Percentiles rank a stretch among this genome's conserved stretches.
Evolutionary conservation across 2,797 vertebrate species (phyloP).

Genomic region (Micropoecilia bifurca): DNA sequence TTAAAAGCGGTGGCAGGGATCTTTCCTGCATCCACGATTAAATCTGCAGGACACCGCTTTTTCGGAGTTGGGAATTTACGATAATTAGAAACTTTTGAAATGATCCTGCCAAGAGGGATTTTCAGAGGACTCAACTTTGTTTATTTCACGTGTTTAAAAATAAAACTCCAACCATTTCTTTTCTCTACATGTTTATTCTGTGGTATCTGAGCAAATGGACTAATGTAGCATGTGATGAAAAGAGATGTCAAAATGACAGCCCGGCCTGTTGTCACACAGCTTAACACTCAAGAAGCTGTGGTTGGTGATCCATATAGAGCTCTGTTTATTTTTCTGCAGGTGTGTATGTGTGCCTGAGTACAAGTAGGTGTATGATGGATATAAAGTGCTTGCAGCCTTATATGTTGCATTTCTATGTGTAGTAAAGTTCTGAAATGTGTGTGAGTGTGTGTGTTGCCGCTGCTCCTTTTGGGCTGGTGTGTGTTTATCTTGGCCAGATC

Average conservation of each 20-base stretch:
- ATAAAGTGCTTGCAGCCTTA: constrained; percentile 41
- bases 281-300: constrained; percentile 69
- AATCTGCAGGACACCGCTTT: constrained; percentile 27
- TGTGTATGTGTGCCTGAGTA: constrained; percentile 41
- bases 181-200: constrained; percentile 63
- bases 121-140: constrained; percentile 37
- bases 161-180: constrained; percentile 54
- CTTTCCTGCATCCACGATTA: constrained; percentile 4
- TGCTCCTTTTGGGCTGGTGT: constrained; percentile 73
- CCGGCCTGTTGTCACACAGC: constrained; percentile 69
- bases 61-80: constrained; percentile 15
- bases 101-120: constrained; percentile 35
- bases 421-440: constrained; percentile 28
- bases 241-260: constrained; percentile 67
- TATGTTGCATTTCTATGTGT: constrained; percentile 46
- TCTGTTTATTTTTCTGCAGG: constrained; percentile 59
- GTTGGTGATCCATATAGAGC: constrained; percentile 46
- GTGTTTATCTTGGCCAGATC: constrained; percentile 83
- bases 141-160: constrained; percentile 51
- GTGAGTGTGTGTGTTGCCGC: constrained; percentile 28
- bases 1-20: not conserved
- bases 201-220: constrained; percentile 64
- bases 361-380: constrained; percentile 38
- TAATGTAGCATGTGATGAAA: constrained; percentile 78
- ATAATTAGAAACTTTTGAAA: constrained; percentile 32